Conservation (phyloP, 2,797 vertebrate species). For the Tauraco hartlaubi region DNA sequence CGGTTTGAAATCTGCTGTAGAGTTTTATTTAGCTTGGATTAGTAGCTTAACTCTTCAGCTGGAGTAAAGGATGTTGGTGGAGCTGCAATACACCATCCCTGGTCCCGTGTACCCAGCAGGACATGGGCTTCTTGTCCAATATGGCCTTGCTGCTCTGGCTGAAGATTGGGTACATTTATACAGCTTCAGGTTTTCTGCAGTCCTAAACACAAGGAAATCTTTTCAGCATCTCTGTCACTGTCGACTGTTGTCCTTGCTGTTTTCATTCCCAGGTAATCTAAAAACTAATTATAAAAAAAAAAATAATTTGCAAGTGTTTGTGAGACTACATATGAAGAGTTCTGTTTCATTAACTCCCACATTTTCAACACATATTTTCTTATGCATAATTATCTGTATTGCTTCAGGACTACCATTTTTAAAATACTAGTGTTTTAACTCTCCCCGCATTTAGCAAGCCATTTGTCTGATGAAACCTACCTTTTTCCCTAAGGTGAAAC, state of each 20-base stretch:
- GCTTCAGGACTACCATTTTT: slow-evolving; percentile 28
- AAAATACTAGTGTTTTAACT: slow-evolving; percentile 16
- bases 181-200: background rate
- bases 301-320: slow-evolving; percentile 43
- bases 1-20: background rate
- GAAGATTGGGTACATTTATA: background rate
- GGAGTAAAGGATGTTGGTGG: background rate
- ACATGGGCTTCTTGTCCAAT: rapidly evolving
- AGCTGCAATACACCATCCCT: background rate
- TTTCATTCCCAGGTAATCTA: slow-evolving; percentile 64
- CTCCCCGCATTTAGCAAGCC: background rate
- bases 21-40: background rate
- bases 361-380: slow-evolving; percentile 52
- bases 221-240: background rate
- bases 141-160: background rate
- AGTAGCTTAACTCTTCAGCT: background rate
- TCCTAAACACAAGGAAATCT: background rate
- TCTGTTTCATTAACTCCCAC: slow-evolving; percentile 68
- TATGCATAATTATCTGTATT: slow-evolving; percentile 29
- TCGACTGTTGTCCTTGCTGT: background rate
- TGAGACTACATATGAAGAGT: slow-evolving; percentile 31
- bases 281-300: slow-evolving; percentile 57
- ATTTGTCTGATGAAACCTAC: slow-evolving; percentile 50
- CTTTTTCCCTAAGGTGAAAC: slow-evolving; percentile 43
- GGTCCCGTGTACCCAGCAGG: background rate